A percentile compares a stretch with the other conserved stretches of the same genome.
phyloP scores from a whole-genome alignment of 2,113 vertebrate species.

The Stomatorhinus ivindoensis region DNA sequence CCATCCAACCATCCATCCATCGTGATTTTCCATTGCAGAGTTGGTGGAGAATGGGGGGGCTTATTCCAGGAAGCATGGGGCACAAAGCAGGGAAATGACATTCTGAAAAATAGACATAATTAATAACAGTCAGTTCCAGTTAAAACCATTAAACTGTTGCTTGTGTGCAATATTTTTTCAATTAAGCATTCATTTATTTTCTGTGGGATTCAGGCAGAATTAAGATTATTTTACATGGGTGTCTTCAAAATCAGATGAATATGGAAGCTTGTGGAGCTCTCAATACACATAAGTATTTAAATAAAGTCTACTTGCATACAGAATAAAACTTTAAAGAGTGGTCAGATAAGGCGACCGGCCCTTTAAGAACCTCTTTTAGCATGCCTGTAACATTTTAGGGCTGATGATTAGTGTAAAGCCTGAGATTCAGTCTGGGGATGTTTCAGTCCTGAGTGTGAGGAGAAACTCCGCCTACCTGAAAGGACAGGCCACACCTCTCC shows the following conservation, averaged over 20 bases:
- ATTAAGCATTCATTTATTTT: background rate
- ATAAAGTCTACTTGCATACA: background rate
- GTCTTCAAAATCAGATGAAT: background rate
- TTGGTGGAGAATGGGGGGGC: background rate
- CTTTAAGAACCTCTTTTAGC: background rate
- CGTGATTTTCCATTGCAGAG: background rate
- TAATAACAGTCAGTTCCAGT: background rate
- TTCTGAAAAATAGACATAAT: background rate
- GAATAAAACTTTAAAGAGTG: background rate
- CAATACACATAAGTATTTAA: background rate
- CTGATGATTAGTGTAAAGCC: background rate
- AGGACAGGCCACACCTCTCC: background rate
- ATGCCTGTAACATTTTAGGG: background rate
- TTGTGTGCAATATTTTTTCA: background rate
- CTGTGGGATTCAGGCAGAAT: background rate
- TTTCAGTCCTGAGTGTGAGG: background rate
- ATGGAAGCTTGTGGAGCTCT: background rate
- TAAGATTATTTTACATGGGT: background rate
- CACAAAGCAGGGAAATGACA: background rate
- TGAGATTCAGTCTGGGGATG: background rate
- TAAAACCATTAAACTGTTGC: background rate
- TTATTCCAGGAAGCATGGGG: background rate
- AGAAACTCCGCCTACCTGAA: background rate
- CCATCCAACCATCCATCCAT: background rate
- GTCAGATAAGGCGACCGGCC: background rate